Evolutionary conservation across 2,797 vertebrate genomes (phyloP).

Genomic region (Danio jaintianensis): DNA sequence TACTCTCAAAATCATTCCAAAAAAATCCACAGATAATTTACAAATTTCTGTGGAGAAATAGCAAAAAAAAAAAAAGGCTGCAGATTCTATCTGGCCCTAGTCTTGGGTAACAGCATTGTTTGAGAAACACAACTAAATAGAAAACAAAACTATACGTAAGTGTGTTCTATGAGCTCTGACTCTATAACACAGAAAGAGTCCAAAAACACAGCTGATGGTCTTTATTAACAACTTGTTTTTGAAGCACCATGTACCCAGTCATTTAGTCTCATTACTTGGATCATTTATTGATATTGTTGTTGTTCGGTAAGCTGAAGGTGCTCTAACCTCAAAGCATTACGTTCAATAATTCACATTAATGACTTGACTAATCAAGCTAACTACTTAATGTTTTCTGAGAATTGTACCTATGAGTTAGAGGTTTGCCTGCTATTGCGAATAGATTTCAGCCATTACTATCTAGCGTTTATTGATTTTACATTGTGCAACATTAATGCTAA

Average conservation of each 20-base stretch:
- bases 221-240: neutral
- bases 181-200: neutral
- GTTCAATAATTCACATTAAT: slow-evolving; percentile 74
- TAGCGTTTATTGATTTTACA: slow-evolving; percentile 64
- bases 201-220: neutral
- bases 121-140: too few relatives aligned
- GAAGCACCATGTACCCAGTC: slow-evolving; percentile 6
- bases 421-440: slow-evolving; percentile 62
- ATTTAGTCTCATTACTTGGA: slow-evolving; percentile 36
- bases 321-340: slow-evolving; percentile 56
- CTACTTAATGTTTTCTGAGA: slow-evolving; percentile 60
- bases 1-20: too few relatives aligned
- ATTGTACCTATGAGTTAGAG: slow-evolving; percentile 41
- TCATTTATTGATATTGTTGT: slow-evolving; percentile 41
- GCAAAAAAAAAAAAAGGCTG: too few relatives aligned
- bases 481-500: slow-evolving; percentile 63
- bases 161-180: neutral
- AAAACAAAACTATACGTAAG: too few relatives aligned
- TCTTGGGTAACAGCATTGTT: too few relatives aligned
- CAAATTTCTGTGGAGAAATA: too few relatives aligned
- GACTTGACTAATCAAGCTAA: slow-evolving; percentile 75
- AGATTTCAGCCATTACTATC: slow-evolving; percentile 71
- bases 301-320: slow-evolving; percentile 50
- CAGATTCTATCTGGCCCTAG: too few relatives aligned
- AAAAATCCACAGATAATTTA: too few relatives aligned